Base-by-base conservation (phyloP, 23 tunicate species). In the Corella eumyota region DNA sequence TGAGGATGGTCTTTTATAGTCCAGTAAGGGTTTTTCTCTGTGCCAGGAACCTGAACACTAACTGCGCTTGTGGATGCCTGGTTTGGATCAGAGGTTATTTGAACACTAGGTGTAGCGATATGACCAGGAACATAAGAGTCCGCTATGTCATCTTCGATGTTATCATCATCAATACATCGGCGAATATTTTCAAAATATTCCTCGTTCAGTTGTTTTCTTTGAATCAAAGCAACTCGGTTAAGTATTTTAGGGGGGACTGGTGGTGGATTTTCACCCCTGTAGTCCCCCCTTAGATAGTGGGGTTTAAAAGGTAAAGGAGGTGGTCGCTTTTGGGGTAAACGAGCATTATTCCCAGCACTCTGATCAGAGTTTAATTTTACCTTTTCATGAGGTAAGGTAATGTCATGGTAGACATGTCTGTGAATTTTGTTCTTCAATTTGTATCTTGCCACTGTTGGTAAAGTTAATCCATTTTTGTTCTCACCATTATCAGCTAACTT, bases 131-230 rank as follows among this genome's bases (percentile, higher is more conserved):
- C 57, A 9, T 51, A 27, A 6, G 23, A 51, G 23, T 27, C 57
- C 6, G 57, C 23, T 51, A n/a, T 27, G 5, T 40, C 56, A 28
- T 32, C 45, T 3, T 52, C 60, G 6, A 28, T n/a, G 30, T 32
- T 30, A 35, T 50, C 54, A 11, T 49, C 44, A 53, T 84, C 83
- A 53, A 84, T 74, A 45, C 72, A 69, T 45, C 61, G 65, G 51
- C 75, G 62, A 22, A 84, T 51, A 59, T 88, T 79, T 73, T 78
- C 96, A 68, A 88, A 79, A 61, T 78, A 88, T 62, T 88, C 96
- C 30, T 88, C 80, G 19, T 67, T 71, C 1, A 88, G 56, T 33
- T 78, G 77, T 48, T 68, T 56, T 22, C 96, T 50, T 37, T 79
- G 75, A 32, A 74, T 34, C 17, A 68, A 36, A 30, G 96, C 96